Evolutionary conservation across 2,113 vertebrate genomes (phyloP), one percentile per base, ranked within the genome.

Genomic region (Calonectris borealis): DNA sequence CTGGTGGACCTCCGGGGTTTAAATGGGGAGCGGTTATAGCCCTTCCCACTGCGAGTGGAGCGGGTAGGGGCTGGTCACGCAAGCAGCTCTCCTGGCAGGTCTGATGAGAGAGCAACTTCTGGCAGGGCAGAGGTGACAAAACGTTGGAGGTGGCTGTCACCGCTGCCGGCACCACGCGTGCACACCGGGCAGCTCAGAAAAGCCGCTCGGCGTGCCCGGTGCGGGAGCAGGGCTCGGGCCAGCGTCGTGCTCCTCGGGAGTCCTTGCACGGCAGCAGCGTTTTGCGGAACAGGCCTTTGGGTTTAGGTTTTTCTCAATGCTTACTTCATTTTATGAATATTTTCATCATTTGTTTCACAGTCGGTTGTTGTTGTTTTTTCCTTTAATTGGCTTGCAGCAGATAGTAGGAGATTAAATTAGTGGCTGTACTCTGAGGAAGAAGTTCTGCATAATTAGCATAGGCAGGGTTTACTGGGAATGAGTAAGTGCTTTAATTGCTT

Each of bases 161-260:
- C 1, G 1, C 32, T 25, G 22, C 57, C 3, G 10, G n/a, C 25
- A 44, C 36, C 3, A 1, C 2, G 12, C 7, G 3, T 3, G 15
- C 18, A 4, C 7, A 2, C 25, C 0, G 2, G 26, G 31, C 2
- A 0, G n/a, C 70, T 62, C 4, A 3, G 61, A 31, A 32, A 40
- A 0, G 20, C 46, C 31, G 40, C 46, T 61, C 2, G 0, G 20
- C 2, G 4, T 36, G 36, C 5, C 34, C 2, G 2, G 19, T 4
- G n/a, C 1, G 1, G 54, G 58, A 34, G 55, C 29, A 44, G 77
- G 25, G 11, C 34, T 26, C 0, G 3, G 34, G 61, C 21, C 36
- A 24, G 48, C 34, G 31, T 31, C 1, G 0, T 4, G 4, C 27
- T 44, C 68, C 49, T 42, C 0, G 1, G 31, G 14, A 11, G 17